A percentile compares a stretch with the other conserved stretches of the same genome.
These are phyloP conservation scores for Mythimna albipuncta DNA, from an alignment of 2,888 invertebrate species.

Conservation along the genomic window DNA sequence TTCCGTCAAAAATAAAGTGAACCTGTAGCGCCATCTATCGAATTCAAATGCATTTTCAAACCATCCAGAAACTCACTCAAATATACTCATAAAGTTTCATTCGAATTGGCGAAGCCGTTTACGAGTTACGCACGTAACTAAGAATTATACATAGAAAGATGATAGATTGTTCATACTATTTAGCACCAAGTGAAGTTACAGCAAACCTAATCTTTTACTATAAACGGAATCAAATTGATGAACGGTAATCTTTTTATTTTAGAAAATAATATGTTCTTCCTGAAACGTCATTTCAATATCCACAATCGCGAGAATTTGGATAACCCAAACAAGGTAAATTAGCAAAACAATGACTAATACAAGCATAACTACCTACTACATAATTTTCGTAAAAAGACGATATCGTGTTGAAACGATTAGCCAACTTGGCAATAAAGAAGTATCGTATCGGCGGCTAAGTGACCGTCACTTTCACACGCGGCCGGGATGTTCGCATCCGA, in stretches of 20 bases:
- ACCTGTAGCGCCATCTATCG: too few species aligned
- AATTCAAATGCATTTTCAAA: too few species aligned
- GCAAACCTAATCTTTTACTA: not conserved
- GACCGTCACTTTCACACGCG: conserved; percentile 44
- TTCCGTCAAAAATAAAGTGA: too few species aligned
- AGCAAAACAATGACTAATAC: conserved; percentile 30
- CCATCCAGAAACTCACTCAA: too few species aligned
- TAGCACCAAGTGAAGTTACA: not conserved
- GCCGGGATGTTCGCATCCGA: conserved; percentile 55
- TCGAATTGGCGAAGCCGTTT: too few species aligned
- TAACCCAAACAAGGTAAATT: conserved; percentile 16
- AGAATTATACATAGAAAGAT: too few species aligned
- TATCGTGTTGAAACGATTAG: conserved; percentile 14
- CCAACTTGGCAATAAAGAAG: conserved; percentile 20
- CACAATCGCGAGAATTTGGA: conserved; percentile 3
- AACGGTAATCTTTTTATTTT: not conserved
- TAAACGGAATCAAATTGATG: not conserved
- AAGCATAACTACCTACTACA: conserved; percentile 13
- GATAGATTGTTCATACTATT: not conserved
- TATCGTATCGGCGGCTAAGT: conserved; percentile 36
- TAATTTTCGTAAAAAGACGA: conserved; percentile 21
- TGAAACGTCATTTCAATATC: conserved; percentile 8
- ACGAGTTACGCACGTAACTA: too few species aligned
- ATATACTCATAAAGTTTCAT: too few species aligned
- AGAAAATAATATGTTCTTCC: not conserved